These are phyloP conservation scores for Pelvicachromis taeniatus DNA, from an alignment of 2,113 vertebrate species.

Conservation along the genomic window DNA sequence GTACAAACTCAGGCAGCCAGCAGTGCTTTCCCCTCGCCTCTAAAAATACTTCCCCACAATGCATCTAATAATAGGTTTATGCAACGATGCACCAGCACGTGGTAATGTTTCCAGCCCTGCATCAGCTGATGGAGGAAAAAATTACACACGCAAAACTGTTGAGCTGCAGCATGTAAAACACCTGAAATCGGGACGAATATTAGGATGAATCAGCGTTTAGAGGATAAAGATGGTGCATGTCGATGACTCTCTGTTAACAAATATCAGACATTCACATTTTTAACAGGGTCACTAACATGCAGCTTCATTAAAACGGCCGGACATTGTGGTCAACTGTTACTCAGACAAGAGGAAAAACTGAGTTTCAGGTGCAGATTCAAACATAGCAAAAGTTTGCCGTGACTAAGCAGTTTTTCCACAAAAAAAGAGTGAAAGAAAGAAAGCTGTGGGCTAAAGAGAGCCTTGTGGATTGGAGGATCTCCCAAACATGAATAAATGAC, in stretches of 20 bases:
- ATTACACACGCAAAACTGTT: background rate
- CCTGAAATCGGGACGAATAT: background rate
- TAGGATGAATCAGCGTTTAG: background rate
- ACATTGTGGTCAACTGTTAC: background rate
- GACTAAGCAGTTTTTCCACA: background rate
- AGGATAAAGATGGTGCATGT: background rate
- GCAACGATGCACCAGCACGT: conserved; percentile 37
- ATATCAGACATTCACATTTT: background rate
- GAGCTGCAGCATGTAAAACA: background rate
- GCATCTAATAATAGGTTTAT: conserved; percentile 64
- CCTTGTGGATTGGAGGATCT: too few relatives aligned
- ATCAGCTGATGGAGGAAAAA: background rate
- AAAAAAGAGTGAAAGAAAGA: background rate
- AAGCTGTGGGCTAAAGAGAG: background rate
- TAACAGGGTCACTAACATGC: background rate
- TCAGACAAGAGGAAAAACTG: background rate
- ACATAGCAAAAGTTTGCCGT: background rate
- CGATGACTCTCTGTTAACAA: background rate
- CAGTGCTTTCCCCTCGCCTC: conserved; percentile 7
- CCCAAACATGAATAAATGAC: too few relatives aligned
- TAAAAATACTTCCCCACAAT: conserved; percentile 64
- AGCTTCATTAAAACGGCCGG: background rate
- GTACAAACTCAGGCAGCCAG: background rate
- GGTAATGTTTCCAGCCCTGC: conserved; percentile 20
- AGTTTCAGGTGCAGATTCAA: background rate